Evolutionary conservation across 2,113 vertebrate species (phyloP).

Genomic region (Bubo scandiacus): DNA sequence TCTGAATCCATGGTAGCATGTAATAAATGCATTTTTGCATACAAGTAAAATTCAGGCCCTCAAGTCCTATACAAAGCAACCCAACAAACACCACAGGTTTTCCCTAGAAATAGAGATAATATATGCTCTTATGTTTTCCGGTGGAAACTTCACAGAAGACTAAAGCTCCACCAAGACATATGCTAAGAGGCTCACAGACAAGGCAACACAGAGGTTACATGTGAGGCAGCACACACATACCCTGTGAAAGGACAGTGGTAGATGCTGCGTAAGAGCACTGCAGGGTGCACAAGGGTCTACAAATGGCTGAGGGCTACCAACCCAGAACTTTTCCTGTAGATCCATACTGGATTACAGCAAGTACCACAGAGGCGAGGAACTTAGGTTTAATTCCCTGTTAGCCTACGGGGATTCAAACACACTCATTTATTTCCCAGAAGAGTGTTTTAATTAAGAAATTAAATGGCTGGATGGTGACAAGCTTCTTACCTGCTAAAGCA

Average conservation of each 20-base stretch:
- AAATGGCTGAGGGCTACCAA: background rate
- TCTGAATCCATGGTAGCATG: background rate
- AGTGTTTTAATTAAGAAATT: background rate
- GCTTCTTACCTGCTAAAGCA: background rate
- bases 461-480: background rate
- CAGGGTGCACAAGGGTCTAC: background rate
- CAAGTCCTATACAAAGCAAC: background rate
- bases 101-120: background rate
- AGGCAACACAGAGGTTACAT: background rate
- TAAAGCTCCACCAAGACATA: background rate
- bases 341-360: background rate
- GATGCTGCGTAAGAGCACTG: background rate
- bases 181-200: rapidly evolving
- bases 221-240: rapidly evolving
- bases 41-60: background rate
- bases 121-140: background rate
- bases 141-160: background rate
- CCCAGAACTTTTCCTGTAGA: background rate
- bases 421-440: background rate
- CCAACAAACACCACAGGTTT: background rate
- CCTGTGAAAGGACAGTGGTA: rapidly evolving
- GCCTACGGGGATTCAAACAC: background rate
- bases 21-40: background rate
- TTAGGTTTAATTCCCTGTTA: background rate
- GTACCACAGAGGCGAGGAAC: background rate